These are phyloP conservation scores for Sardinella longiceps DNA, from an alignment of 2,797 vertebrate genomes.

Conservation along the genomic window DNA sequence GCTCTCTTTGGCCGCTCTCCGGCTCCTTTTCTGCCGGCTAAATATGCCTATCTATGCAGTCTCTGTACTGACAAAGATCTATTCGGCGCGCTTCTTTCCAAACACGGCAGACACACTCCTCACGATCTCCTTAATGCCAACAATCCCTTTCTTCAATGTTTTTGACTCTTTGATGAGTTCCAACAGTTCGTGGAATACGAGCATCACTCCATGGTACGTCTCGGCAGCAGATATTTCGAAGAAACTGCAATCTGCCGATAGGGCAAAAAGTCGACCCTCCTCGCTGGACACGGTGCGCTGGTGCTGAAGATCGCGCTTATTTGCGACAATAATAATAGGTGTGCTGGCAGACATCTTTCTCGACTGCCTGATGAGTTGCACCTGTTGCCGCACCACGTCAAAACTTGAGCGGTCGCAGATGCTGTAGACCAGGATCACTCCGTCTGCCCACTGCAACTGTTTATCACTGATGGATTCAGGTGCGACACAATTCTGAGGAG, in stretches of 20 bases:
- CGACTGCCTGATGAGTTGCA: conserved; percentile 61
- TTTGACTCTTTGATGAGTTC: conserved; percentile 69
- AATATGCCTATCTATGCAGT: conserved; percentile 10
- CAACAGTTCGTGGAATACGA: conserved; percentile 77
- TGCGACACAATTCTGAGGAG: conserved; percentile 52
- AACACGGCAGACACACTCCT: conserved; percentile 80
- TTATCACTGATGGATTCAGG: conserved; percentile 61
- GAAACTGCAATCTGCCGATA: conserved; percentile 74
- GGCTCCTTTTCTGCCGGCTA: conserved; percentile 7
- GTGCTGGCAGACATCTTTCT: conserved; percentile 55
- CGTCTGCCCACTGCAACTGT: conserved; percentile 79
- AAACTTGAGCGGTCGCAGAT: conserved; percentile 82
- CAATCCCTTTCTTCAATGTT: conserved; percentile 62
- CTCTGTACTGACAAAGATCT: conserved; percentile 19
- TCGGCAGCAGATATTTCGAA: conserved; percentile 81
- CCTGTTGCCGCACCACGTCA: conserved; percentile 66
- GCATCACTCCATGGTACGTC: conserved; percentile 77
- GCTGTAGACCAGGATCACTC: conserved; percentile 81
- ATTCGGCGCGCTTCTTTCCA: conserved; percentile 71
- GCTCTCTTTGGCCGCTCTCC: not conserved
- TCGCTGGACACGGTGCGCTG: conserved; percentile 74
- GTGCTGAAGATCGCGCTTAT: conserved; percentile 80
- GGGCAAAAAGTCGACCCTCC: conserved; percentile 76
- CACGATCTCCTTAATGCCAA: conserved; percentile 73
- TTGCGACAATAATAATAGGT: conserved; percentile 77